phyloP scores from a whole-genome alignment of 2,113 vertebrate genomes.

The Anolis sagrei region DNA sequence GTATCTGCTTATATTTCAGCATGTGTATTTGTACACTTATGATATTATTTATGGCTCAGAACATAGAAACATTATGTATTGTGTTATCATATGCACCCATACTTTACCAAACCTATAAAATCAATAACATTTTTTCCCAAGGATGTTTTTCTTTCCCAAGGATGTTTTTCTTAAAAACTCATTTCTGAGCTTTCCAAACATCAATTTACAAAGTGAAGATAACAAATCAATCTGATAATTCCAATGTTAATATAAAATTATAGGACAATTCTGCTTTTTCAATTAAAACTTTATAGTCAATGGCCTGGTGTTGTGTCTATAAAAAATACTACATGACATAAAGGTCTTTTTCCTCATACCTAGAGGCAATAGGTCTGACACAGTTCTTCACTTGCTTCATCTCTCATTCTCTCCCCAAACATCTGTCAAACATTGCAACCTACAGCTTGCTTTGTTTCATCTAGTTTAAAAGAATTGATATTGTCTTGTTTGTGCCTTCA shows the following conservation, averaged over 20 bases:
- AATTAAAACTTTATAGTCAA: neutral
- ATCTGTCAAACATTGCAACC: slow-evolving; percentile 5
- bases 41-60: neutral
- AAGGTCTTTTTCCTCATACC: neutral
- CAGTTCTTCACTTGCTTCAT: neutral
- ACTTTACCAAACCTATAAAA: neutral
- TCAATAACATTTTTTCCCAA: neutral
- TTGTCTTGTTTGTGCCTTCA: neutral
- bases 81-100: neutral
- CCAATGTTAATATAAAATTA: neutral
- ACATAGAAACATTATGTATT: neutral
- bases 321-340: neutral
- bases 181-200: neutral
- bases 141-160: neutral
- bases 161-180: neutral
- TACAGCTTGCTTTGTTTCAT: neutral
- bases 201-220: neutral
- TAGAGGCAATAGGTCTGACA: neutral
- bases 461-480: neutral
- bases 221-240: neutral
- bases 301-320: neutral
- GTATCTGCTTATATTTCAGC: neutral
- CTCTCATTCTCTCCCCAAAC: neutral
- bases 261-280: neutral
- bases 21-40: neutral